Evolutionary conservation across 2,113 vertebrate species (phyloP), one percentile per base, ranked within the genome.

Genomic region (Prunella himalayana): DNA sequence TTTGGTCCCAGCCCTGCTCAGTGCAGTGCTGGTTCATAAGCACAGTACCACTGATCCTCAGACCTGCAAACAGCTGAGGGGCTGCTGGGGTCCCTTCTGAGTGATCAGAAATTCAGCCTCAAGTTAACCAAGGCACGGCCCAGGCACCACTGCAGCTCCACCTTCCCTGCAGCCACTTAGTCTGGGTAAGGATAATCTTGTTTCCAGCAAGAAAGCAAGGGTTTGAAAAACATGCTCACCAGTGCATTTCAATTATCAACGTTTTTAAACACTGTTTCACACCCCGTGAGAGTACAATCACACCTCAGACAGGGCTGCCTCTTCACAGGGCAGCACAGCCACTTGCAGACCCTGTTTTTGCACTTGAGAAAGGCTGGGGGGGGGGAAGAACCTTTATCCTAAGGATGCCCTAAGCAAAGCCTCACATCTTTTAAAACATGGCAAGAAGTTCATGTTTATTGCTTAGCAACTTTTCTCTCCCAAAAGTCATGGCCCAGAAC

Each of bases 21-120:
- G 0, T 2, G 37, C 64, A 61, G 31, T 11, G 17, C 42, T 45
- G 53, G 69, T 31, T 91, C 73, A 27, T 14, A 39, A 70, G 56
- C 53, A 42, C 47, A 71, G 50, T 3, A 15, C 5, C 61, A 54
- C 28, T 27, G 78, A 76, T 75, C 15, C 69, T 83, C 54, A 80
- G 82, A 66, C 41, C 59, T 80, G 75, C 70, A 77, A 87, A 88
- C 28, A 93, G 92, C 95, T 47, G 42, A 90, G 85, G 76, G 85
- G 90, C 69, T 77, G 79, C 42, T 0, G 2, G 68, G 68, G 33
- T 94, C 71, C 86, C 82, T 90, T 51, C 56, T 47, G 76, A 95
- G 51, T 23, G 82, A 78, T 70, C 82, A 92, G 59, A 73, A 88
- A 86, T 47, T 45, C 90, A 90, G 5, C 22, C 39, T 51, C 9